A percentile compares a stretch with the other conserved stretches of the same genome.
Evolutionary conservation across 1,140 invertebrate genomes (phyloP).

Genomic region (Euura lappo): DNA sequence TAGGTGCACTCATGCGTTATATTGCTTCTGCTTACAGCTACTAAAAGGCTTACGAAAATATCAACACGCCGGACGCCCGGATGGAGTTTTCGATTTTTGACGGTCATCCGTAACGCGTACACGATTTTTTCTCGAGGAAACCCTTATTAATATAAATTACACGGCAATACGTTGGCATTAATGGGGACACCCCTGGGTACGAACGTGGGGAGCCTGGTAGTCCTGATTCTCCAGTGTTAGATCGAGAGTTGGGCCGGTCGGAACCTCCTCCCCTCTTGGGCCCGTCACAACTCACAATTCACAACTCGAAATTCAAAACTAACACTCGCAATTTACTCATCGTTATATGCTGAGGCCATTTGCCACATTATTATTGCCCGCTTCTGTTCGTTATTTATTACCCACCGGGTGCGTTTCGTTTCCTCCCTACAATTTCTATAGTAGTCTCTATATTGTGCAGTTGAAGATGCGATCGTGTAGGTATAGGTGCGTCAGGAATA

Average conservation of each 20-base stretch:
- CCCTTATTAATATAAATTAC: not conserved
- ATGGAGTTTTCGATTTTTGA: no score
- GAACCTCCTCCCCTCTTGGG: not conserved
- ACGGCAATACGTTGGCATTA: not conserved
- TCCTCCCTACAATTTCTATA: no score
- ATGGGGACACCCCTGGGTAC: not conserved
- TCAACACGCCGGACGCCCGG: no score
- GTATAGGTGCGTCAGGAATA: no score
- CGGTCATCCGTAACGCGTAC: no score
- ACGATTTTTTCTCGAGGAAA: no score
- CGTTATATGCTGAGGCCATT: not conserved
- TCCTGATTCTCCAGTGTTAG: not conserved
- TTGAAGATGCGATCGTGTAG: no score
- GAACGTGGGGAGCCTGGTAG: not conserved
- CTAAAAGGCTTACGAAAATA: not conserved
- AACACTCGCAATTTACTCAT: not conserved
- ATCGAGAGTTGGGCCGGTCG: not conserved
- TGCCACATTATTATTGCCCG: slow-evolving; percentile 6
- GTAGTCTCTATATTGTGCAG: no score
- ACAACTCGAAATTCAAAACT: not conserved
- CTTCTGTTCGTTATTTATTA: not conserved
- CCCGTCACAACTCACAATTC: not conserved
- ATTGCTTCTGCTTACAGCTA: not conserved
- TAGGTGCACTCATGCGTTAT: slow-evolving; percentile 1
- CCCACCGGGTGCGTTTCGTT: not conserved